Evolutionary conservation across 2,888 invertebrate genomes (phyloP).

Genomic region (Drosophila birchii): DNA sequence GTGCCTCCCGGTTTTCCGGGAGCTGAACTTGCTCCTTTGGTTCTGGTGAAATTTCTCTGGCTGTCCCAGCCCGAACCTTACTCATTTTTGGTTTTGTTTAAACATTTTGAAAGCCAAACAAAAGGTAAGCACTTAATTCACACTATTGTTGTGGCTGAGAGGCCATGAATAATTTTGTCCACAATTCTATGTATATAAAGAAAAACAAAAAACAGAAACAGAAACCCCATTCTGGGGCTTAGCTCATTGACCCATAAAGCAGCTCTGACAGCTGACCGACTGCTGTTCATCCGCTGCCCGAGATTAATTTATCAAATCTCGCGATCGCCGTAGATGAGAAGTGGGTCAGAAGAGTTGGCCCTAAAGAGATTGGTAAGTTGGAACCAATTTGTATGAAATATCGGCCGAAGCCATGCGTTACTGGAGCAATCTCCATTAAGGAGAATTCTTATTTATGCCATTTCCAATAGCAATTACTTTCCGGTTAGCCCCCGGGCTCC

Average conservation of each 20-base stretch:
- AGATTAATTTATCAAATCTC: slow-evolving; percentile 31
- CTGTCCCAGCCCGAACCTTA: slow-evolving; percentile 46
- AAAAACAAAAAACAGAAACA: not conserved
- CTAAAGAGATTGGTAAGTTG: slow-evolving; percentile 26
- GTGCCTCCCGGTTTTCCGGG: slow-evolving; percentile 31
- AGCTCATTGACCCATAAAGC: slow-evolving; percentile 46
- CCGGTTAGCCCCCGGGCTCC: slow-evolving; percentile 1
- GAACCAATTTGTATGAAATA: slow-evolving; percentile 24
- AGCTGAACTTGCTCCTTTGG: slow-evolving; percentile 40
- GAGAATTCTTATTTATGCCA: slow-evolving; percentile 26
- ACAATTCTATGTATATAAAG: slow-evolving; percentile 13
- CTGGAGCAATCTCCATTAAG: slow-evolving; percentile 29
- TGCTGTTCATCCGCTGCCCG: slow-evolving; percentile 18
- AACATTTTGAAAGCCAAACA: slow-evolving; percentile 52
- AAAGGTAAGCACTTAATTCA: slow-evolving; percentile 68
- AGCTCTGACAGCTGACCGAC: slow-evolving; percentile 39
- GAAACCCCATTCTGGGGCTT: slow-evolving; percentile 6
- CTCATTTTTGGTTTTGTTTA: slow-evolving; percentile 18
- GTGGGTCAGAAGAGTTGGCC: slow-evolving; percentile 33
- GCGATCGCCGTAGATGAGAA: slow-evolving; percentile 17
- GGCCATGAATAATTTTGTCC: slow-evolving; percentile 33
- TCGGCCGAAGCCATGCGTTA: not conserved
- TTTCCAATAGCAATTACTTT: slow-evolving; percentile 37
- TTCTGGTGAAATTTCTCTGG: slow-evolving; percentile 48
- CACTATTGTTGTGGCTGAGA: slow-evolving; percentile 63